Base-by-base conservation (phyloP, 1,140 invertebrate genomes). In the Vanessa atalanta region DNA sequence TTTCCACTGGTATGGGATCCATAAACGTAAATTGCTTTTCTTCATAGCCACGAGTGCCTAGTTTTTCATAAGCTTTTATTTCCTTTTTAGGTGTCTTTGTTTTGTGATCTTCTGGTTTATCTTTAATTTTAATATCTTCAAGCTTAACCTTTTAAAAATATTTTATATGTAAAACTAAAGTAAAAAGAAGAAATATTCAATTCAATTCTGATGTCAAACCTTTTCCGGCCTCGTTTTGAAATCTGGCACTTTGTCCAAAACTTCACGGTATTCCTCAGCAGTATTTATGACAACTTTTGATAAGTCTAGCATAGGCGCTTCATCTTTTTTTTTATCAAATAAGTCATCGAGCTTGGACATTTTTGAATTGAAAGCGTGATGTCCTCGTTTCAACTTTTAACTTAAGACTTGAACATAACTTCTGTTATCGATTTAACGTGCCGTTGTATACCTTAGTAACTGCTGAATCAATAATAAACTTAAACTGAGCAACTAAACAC, bases 191-290 rank as follows among this genome's bases (percentile, higher is more conserved):
- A 67, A n/a, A 51, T 76, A 50, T 70, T n/a, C 72, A 48, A 23
- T 65, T 65, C 61, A 57, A 65, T 69, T 11, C 37, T 9, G 0
- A 60, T 61, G 8, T 16, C 70, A 67, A 92, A 96, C 96, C 94
- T 97, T 98, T 90, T 98, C 97, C 0, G 96, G 95, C 79, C 96
- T 95, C 65, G 98, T 97, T 92, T 97, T 97, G 82, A 97, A 98
- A 83, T 98, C 97, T 0, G 97, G 97, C 26, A 98, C 96, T 91
- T 96, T 97, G 78, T 98, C 97, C 80, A 97, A 93, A 26, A 97
- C 94, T 67, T 95, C 95, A 77, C 96, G 95, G 79, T 97, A 97
- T 84, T 98, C 97, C 82, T 98, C 97, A 75, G 95, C 95, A 16
- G 95, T 95, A 76, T 95, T 96, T 51, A 94, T 95, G 5, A 95